These are phyloP conservation scores for Ephialtes manifestator DNA, from an alignment of 2,888 invertebrate genomes.

Conservation along the genomic window DNA sequence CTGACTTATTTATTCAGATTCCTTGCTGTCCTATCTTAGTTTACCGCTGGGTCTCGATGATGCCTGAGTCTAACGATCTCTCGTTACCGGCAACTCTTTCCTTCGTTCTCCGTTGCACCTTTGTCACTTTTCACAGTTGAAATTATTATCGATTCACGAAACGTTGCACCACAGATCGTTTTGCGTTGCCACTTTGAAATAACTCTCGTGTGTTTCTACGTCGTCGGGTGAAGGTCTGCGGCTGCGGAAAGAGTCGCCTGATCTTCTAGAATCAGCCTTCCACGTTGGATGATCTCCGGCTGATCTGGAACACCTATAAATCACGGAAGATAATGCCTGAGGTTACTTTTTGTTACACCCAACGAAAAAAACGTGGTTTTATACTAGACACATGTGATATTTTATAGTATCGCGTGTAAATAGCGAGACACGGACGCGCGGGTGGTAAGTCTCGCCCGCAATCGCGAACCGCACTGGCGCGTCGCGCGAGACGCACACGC, in stretches of 20 bases:
- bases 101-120: neutral
- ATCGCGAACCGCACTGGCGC: slow-evolving; percentile 70
- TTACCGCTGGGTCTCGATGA: neutral
- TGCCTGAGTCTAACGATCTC: neutral
- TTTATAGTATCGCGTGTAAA: slow-evolving; percentile 5
- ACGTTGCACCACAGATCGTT: neutral
- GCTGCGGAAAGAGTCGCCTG: neutral
- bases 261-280: neutral
- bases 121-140: slow-evolving; percentile 12
- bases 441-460: slow-evolving; percentile 68
- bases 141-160: neutral
- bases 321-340: slow-evolving; percentile 22
- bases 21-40: neutral
- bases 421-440: slow-evolving; percentile 50
- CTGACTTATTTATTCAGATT: neutral
- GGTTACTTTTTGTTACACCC: neutral
- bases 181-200: slow-evolving; percentile 6
- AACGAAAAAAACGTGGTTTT: neutral
- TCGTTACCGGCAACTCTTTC: neutral
- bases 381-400: neutral
- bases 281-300: slow-evolving; percentile 17
- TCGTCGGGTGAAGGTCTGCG: neutral
- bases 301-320: slow-evolving; percentile 32
- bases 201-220: neutral
- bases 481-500: slow-evolving; percentile 69